Base-by-base conservation (phyloP, 1,140 invertebrate genomes). In the Eulimnadia texana region DNA sequence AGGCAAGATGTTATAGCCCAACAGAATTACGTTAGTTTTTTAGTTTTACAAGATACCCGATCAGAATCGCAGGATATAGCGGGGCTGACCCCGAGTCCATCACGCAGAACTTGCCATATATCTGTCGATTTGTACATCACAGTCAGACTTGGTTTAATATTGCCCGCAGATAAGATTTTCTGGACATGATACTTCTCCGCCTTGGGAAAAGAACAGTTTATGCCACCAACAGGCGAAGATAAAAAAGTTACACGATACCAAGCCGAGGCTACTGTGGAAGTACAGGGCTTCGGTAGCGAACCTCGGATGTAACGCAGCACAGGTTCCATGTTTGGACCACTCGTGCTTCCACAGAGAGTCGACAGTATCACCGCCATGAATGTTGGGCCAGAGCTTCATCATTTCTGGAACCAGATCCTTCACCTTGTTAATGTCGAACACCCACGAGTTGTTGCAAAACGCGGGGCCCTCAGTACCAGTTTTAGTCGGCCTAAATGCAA, bases 301-400 rank as follows among this genome's bases (percentile, higher is more conserved):
- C 6, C 67, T 51, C n/a, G 79, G 71, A 1, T 88, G 63, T 6
- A 69, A 66, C 0, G 79, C 74, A 16, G 86, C 85, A 68, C 88
- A 91, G 0, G 87, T 88, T 0, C 88, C 88, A 70, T 92, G 88
- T 68, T 90, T 92, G 1, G 76, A 70, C 88, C 88, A 92, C 70
- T 90, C 88, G 63, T 92, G 86, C 63, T 80, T 74, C 88, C 88
- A 91, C 6, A 91, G 76, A 6, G 77, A 76, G 66, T 81, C 77
- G 11, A 72, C 68, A 33, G 75, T 71, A 1, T 73, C 79, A 64
- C 73, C 78, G 74, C 63, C 77, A 69, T 86, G 80, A 60, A 91
- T 75, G 66, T 89, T 85, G 1, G 80, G 79, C 88, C 88, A 91
- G 53, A 78, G 79, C 28, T 79, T 71, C 58, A 82, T 73, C 27